These are phyloP conservation scores for Bombyx mandarina DNA, from an alignment of 1,140 invertebrate genomes.

Conservation along the genomic window DNA sequence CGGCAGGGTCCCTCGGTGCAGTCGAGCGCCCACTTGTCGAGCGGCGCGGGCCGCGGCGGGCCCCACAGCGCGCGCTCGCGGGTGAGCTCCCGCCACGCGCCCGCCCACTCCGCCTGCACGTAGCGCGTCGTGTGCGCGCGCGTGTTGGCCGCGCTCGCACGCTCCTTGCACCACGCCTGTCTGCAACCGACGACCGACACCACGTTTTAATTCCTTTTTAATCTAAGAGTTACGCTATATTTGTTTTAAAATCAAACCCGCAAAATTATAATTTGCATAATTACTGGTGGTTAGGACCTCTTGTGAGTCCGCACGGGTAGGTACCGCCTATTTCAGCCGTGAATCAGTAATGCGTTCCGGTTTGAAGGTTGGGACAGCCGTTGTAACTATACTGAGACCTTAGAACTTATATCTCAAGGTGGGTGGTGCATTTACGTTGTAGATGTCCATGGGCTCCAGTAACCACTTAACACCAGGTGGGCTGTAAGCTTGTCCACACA, in stretches of 20 bases:
- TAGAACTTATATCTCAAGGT: no score
- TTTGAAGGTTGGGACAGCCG: no score
- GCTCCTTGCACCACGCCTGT: constrained; percentile 81
- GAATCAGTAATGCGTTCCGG: no score
- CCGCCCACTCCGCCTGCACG: constrained; percentile 91
- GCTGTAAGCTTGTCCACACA: no score
- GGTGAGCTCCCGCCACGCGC: constrained; percentile 93
- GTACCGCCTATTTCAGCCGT: no score
- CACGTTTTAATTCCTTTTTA: neutral
- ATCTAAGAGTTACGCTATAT: neutral
- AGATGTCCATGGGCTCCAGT: no score
- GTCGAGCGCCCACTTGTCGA: constrained; percentile 98
- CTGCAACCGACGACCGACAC: constrained; percentile 27
- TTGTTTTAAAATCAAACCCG: neutral
- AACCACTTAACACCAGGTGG: no score
- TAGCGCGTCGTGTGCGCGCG: constrained; percentile 88
- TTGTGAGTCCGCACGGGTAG: no score
- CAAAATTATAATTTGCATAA: no score
- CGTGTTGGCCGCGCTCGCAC: constrained; percentile 79
- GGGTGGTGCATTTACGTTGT: no score
- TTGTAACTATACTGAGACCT: no score
- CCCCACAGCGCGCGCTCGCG: constrained; percentile 97
- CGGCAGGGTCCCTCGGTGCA: constrained; percentile 97
- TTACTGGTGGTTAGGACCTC: no score
- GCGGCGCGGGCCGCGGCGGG: constrained; percentile 77